Percentiles rank a stretch among this genome's conserved stretches.
Conservation (phyloP, 2,888 invertebrate species). For the Drosophila mettleri region DNA sequence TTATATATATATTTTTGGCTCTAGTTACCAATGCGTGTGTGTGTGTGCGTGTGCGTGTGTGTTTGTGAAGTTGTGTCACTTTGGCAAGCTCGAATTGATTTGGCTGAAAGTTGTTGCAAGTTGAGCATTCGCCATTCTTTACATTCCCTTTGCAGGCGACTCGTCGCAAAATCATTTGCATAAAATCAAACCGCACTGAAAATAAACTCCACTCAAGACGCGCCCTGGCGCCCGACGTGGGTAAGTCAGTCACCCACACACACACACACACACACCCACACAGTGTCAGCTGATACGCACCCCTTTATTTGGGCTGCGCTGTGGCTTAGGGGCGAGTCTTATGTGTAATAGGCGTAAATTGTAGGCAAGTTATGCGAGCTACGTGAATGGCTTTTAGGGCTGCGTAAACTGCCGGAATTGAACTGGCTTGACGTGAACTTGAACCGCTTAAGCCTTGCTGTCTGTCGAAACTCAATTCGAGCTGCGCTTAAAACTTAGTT, state of each 20-base stretch:
- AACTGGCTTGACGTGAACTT: slow-evolving; percentile 17
- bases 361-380: slow-evolving; percentile 63
- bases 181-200: slow-evolving; percentile 76
- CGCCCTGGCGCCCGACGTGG: slow-evolving; percentile 44
- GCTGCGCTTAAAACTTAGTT: slow-evolving; percentile 15
- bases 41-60: slow-evolving; percentile 19
- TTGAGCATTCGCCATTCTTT: slow-evolving; percentile 33
- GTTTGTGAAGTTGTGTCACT: slow-evolving; percentile 55
- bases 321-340: slow-evolving; percentile 37
- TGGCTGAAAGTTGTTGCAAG: slow-evolving; percentile 61
- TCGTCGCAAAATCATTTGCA: slow-evolving; percentile 69
- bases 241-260: not conserved
- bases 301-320: slow-evolving; percentile 10
- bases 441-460: slow-evolving; percentile 8
- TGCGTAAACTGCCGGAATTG: slow-evolving; percentile 17
- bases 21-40: slow-evolving; percentile 6
- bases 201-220: slow-evolving; percentile 65
- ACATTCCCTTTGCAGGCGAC: slow-evolving; percentile 22
- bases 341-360: slow-evolving; percentile 73
- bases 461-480: slow-evolving; percentile 17
- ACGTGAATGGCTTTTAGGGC: slow-evolving; percentile 61
- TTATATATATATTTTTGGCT: slow-evolving; percentile 19
- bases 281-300: slow-evolving; percentile 1
- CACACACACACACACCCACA: slow-evolving; percentile 2
- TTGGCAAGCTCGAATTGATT: slow-evolving; percentile 75